phyloP scores from a whole-genome alignment of 2,113 vertebrate genomes.

The Cinclus mexicanus region DNA sequence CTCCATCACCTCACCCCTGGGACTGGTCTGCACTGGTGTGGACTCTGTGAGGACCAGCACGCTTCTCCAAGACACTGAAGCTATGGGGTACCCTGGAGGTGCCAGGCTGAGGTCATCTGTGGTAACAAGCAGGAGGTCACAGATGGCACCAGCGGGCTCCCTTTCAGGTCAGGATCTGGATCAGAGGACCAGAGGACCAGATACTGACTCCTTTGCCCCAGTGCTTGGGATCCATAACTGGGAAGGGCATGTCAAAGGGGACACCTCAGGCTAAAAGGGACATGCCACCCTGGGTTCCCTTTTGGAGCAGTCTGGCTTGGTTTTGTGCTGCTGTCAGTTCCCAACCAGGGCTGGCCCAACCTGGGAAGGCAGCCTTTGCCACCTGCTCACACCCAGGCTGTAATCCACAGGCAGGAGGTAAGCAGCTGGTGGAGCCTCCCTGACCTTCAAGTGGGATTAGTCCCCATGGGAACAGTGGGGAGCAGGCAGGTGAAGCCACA shows the following conservation, averaged over 20 bases:
- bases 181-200: neutral
- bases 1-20: neutral
- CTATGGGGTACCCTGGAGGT: neutral
- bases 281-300: neutral
- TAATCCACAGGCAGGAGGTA: slow-evolving; percentile 70
- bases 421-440: slow-evolving; percentile 56
- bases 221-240: neutral
- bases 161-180: neutral
- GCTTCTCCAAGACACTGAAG: neutral
- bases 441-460: slow-evolving; percentile 80
- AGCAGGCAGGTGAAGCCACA: neutral
- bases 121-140: neutral
- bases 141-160: neutral
- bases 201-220: neutral
- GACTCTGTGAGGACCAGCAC: neutral
- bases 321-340: neutral
- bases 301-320: neutral
- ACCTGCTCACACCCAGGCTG: slow-evolving; percentile 55
- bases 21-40: neutral
- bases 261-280: neutral
- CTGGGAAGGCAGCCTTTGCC: neutral
- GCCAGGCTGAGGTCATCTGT: neutral
- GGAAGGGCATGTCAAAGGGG: neutral
- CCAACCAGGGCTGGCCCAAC: neutral
- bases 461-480: slow-evolving; percentile 75